Conservation (phyloP, 2,888 invertebrate species). For the Rotaria macrura region DNA sequence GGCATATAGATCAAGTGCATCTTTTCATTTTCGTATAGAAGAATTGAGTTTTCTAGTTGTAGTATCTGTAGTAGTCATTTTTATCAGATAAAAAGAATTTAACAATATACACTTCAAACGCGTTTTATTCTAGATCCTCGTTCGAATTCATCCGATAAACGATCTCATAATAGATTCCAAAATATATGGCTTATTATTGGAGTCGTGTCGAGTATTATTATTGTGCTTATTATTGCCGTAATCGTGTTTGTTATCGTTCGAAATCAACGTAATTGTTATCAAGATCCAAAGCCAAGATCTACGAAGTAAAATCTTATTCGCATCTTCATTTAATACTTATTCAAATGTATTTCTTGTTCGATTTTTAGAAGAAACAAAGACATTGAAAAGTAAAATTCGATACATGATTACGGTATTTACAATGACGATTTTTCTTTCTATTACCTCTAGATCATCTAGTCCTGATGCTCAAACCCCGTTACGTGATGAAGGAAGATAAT, state of each 20-base stretch:
- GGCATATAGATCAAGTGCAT: conserved; percentile 1
- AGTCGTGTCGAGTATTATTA: background rate
- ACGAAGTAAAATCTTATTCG: background rate
- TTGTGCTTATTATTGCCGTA: background rate
- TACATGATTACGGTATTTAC: background rate
- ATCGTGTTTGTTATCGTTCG: background rate
- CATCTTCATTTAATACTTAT: background rate
- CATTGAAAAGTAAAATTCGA: background rate
- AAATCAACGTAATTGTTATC: background rate
- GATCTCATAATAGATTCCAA: background rate
- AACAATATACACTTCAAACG: background rate
- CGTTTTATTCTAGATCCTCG: background rate
- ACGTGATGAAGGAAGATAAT: background rate
- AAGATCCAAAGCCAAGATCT: background rate
- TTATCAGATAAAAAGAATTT: background rate
- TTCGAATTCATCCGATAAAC: background rate
- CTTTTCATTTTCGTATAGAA: conserved; percentile 5
- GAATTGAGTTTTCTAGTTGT: background rate
- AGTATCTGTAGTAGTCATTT: background rate
- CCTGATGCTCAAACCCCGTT: background rate
- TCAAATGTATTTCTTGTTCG: background rate
- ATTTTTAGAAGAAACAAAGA: background rate
- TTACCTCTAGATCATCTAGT: background rate
- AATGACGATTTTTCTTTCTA: background rate
- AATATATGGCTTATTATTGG: background rate